Base-by-base conservation (phyloP, 2,113 vertebrate species). In the Apaloderma vittatum region DNA sequence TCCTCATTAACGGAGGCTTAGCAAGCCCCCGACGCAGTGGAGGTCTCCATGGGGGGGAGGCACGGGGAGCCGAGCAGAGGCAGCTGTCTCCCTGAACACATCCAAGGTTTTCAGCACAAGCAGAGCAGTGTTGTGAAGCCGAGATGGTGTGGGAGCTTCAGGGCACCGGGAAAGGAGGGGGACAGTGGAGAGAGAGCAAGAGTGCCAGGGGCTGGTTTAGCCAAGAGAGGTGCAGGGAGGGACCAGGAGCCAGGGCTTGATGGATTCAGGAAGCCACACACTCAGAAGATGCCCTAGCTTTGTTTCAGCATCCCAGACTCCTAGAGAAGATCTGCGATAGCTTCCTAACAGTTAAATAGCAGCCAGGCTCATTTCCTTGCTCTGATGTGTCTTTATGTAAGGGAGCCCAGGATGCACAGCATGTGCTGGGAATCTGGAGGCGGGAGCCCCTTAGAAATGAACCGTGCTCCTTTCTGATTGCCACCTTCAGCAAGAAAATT, bases 401-500 rank as follows among this genome's bases (percentile, higher is more conserved):
- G 40, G 70, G 13, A 94, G 36, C 61, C 36, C 0, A 0, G 90
- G 86, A 93, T 76, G 67, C 90, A 83, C 90, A 94, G 92, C 54
- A 7, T 95, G 92, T 71, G 57, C 65, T 61, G 83, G 52, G 61
- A 48, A 94, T 78, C 73, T 71, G 94, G 96, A 88, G 88, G 96
- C 84, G 94, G 92, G 61, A 93, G 61, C 55, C 75, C 81, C 85
- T 88, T 0, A 3, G 94, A 97, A 94, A 95, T 81, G 79, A 96
- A 72, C 94, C 2, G 1, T 78, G 57, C 52, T 81, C 80, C 67
- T 88, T 76, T 94, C 77, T 81, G 91, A 94, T 95, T 94, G 77
- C 94, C 84, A 88, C 83, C 74, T 88, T 66, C 57, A 88, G 72
- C 66, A 93, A 96, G 96, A 96, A 97, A 97, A 94, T 96, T 91